These are phyloP conservation scores for Galerucella pusilla DNA, from an alignment of 2,888 invertebrate species.

Conservation along the genomic window DNA sequence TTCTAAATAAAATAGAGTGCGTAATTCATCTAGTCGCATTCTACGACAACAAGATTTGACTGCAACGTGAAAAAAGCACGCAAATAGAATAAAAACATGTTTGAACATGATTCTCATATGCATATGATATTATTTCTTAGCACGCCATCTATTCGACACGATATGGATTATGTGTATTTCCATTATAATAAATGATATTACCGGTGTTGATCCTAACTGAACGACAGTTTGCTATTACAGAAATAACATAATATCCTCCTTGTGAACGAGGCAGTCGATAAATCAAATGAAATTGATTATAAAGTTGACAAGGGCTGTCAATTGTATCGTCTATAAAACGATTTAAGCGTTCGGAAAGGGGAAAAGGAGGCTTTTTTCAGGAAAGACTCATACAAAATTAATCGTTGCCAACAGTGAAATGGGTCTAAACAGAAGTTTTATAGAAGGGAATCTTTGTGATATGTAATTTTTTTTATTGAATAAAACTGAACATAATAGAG, in stretches of 20 bases:
- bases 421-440: constrained; percentile 5
- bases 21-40: too few species aligned
- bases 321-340: constrained; percentile 34
- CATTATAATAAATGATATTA: constrained; percentile 46
- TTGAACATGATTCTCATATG: neutral
- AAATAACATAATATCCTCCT: constrained; percentile 46
- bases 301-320: constrained; percentile 51
- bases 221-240: constrained; percentile 46
- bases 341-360: constrained; percentile 15
- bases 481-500: neutral
- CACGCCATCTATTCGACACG: constrained; percentile 26
- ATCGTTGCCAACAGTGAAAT: neutral
- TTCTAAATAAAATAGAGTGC: too few species aligned
- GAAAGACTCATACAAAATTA: constrained; percentile 15
- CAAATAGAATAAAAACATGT: constrained; percentile 10
- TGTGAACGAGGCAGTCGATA: constrained; percentile 45
- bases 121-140: constrained; percentile 22
- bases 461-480: neutral
- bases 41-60: too few species aligned
- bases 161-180: constrained; percentile 42
- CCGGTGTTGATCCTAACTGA: constrained; percentile 44
- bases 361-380: constrained; percentile 6
- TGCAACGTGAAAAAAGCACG: neutral
- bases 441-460: neutral
- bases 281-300: constrained; percentile 49